A percentile compares a stretch with the other conserved stretches of the same genome.
Conservation (phyloP, 2,113 vertebrate species). For the Pica pica region DNA sequence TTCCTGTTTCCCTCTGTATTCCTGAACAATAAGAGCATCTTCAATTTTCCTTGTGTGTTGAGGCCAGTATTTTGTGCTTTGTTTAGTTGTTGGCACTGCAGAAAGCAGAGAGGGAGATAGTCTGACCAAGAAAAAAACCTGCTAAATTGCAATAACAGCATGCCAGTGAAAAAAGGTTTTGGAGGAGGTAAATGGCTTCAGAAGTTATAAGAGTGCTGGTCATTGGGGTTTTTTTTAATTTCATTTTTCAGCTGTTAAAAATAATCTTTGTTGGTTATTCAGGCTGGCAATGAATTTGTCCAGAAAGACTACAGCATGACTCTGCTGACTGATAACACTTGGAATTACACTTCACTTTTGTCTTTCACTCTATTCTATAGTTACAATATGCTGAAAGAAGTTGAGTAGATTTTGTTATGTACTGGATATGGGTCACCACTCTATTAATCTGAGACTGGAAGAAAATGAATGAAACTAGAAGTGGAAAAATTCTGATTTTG, state of each 20-base stretch:
- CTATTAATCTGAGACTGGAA: background rate
- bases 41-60: background rate
- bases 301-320: background rate
- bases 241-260: background rate
- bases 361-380: background rate
- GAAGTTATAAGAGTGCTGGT: background rate
- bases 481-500: background rate
- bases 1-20: background rate
- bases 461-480: background rate
- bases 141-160: background rate
- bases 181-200: background rate
- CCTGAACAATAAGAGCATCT: conserved; percentile 6
- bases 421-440: background rate
- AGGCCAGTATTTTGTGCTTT: background rate
- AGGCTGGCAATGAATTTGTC: background rate
- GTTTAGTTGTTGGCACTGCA: background rate
- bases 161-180: background rate
- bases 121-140: background rate
- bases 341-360: background rate
- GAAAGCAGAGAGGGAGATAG: background rate
- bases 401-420: background rate
- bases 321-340: background rate
- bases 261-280: background rate
- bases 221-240: background rate
- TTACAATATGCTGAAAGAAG: background rate